Evolutionary conservation across 23 tunicate genomes (phyloP), one percentile per base, ranked within the genome.

Genomic region (Aplidium turbinatum): DNA sequence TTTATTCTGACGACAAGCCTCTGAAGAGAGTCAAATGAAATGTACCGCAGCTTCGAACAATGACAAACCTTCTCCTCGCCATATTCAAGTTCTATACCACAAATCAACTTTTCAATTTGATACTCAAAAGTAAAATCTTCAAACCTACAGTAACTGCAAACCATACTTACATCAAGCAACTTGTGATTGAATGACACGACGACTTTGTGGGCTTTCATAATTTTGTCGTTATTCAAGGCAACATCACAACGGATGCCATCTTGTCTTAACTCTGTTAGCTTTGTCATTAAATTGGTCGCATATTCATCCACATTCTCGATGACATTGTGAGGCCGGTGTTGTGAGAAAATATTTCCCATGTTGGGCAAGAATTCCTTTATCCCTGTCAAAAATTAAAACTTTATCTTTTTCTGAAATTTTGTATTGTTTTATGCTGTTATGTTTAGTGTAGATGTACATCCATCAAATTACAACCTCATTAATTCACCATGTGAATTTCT

Each of bases 311-410:
- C 75, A 38, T 81, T 74, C 22, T 78, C 97, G 57, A 91, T 84
- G 57, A 27, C 58, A 26, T 73, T 74, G 1, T 74, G 89, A 55
- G 40, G 81, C 0, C 68, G 66, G 22, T 57, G 66, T 19, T 63
- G 68, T 5, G 91, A 68, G 2, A 86, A 51, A 1, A 84, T 34
- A 40, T 91, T 91, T 22, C 97, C 97, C 91, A 91, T 84, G 34
- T 39, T 70, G 4, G 78, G 81, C n/a, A 54, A 40, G 5, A 81
- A 9, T 24, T 72, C 58, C 33, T 81, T 81, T 47, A 81, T 35
- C 0, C 68, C 79, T 81, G 79, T n/a, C n/a, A n/a, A n/a, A n/a
- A n/a, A n/a, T n/a, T n/a, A n/a, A n/a, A n/a, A n/a, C n/a, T n/a
- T n/a, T n/a, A n/a, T n/a, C n/a, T n/a, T n/a, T n/a, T n/a, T n/a